phyloP scores from a whole-genome alignment of 1,140 invertebrate species.

The Ips typographus region DNA sequence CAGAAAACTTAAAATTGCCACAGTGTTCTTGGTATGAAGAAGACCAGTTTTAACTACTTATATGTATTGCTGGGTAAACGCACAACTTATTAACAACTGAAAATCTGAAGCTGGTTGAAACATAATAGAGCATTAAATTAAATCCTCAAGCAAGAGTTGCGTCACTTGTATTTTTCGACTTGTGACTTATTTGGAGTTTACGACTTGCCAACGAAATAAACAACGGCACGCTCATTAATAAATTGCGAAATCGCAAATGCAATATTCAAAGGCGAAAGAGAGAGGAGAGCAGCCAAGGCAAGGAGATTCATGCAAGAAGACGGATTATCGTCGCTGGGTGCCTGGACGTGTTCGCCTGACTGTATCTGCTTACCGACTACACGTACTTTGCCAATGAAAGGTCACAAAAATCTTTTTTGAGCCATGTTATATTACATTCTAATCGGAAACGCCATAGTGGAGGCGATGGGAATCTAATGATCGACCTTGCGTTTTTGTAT shows the following conservation, averaged over 20 bases:
- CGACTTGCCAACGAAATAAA: constrained; percentile 34
- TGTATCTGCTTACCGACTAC: constrained; percentile 18
- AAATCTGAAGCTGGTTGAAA: constrained; percentile 18
- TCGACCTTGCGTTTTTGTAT: not conserved
- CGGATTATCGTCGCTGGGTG: constrained; percentile 21
- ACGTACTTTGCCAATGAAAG: constrained; percentile 6
- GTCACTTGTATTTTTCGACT: constrained; percentile 33
- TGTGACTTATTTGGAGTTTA: constrained; percentile 39
- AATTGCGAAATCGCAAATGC: constrained; percentile 38
- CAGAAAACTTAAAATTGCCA: too few relatives aligned
- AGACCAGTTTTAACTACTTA: too few relatives aligned
- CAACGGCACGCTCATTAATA: constrained; percentile 34
- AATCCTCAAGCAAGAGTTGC: constrained; percentile 19
- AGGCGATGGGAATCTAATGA: not conserved
- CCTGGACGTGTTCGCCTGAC: constrained; percentile 9
- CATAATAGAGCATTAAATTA: constrained; percentile 34
- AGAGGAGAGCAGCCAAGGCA: constrained; percentile 30
- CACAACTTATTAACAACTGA: not conserved
- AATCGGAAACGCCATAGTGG: constrained; percentile 2
- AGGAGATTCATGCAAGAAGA: constrained; percentile 41
- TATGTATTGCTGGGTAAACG: not conserved
- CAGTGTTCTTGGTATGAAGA: too few relatives aligned
- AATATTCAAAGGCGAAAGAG: constrained; percentile 40
- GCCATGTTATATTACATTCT: not conserved
- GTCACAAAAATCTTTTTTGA: constrained; percentile 9